A percentile compares a stretch with the other conserved stretches of the same genome.
phyloP scores from a whole-genome alignment of 2,113 vertebrate genomes.

The Sakesphorus luctuosus region DNA sequence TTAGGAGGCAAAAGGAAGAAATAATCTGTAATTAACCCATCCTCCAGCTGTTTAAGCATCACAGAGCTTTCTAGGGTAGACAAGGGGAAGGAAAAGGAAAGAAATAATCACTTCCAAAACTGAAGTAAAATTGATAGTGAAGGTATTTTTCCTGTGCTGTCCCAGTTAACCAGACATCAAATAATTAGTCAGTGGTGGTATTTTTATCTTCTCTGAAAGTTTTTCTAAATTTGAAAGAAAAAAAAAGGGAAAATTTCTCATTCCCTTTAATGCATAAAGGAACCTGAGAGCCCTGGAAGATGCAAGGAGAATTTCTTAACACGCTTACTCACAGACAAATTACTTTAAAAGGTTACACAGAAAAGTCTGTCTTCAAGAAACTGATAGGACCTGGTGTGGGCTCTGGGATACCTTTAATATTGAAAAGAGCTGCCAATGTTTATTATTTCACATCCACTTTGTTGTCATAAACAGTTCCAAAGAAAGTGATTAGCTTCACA shows the following conservation, averaged over 20 bases:
- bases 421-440: slow-evolving; percentile 11
- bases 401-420: neutral
- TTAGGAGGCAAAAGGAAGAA: neutral
- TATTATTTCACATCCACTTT: slow-evolving; percentile 35
- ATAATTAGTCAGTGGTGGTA: neutral
- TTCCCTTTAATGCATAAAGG: neutral
- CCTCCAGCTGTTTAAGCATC: neutral
- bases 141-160: neutral
- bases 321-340: neutral
- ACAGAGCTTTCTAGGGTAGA: neutral
- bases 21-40: neutral
- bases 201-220: neutral
- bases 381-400: neutral
- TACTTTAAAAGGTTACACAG: neutral
- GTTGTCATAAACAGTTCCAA: slow-evolving; percentile 49
- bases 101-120: neutral
- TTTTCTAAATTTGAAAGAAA: neutral
- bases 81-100: neutral
- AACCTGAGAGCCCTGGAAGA: neutral
- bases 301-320: neutral
- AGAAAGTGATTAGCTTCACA: slow-evolving; percentile 18
- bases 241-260: neutral
- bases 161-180: neutral
- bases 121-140: neutral
- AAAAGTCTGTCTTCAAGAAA: slow-evolving; percentile 22